Evolutionary conservation across 2,113 vertebrate genomes (phyloP).

Genomic region (Dipodomys merriami): DNA sequence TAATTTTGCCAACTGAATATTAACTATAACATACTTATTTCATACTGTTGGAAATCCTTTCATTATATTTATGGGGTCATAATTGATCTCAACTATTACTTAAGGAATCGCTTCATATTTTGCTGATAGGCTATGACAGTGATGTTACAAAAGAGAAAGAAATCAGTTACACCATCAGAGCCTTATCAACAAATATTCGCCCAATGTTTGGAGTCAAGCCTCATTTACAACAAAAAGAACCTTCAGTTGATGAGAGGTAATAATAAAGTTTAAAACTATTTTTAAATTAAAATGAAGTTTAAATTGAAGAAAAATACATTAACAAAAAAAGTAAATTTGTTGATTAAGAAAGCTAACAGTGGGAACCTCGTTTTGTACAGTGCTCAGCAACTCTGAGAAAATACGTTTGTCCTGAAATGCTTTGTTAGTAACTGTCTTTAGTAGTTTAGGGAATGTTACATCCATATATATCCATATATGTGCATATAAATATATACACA

Average conservation of each 20-base stretch:
- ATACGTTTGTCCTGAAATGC: conserved; percentile 17
- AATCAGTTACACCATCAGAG: conserved; percentile 97
- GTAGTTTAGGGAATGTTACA: not conserved
- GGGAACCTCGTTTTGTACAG: not conserved
- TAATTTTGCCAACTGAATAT: conserved; percentile 45
- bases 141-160: conserved; percentile 98
- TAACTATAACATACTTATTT: conserved; percentile 13
- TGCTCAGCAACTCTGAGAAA: not conserved
- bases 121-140: conserved; percentile 94
- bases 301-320: not conserved
- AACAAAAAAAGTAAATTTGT: conserved; percentile 8
- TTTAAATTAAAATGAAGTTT: not conserved
- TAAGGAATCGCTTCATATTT: conserved; percentile 46
- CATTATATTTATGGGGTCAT: conserved; percentile 1
- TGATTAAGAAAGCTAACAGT: conserved; percentile 4
- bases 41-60: not conserved
- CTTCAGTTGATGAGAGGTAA: conserved; percentile 97
- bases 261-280: conserved; percentile 64
- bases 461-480: not conserved
- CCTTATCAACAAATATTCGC: conserved; percentile 97
- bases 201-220: conserved; percentile 97
- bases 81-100: conserved; percentile 8
- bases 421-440: not conserved
- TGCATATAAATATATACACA: not conserved
- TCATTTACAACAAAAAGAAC: conserved; percentile 97